These are phyloP conservation scores for Crax fasciolata DNA, from an alignment of 2,797 vertebrate genomes.

Conservation along the genomic window DNA sequence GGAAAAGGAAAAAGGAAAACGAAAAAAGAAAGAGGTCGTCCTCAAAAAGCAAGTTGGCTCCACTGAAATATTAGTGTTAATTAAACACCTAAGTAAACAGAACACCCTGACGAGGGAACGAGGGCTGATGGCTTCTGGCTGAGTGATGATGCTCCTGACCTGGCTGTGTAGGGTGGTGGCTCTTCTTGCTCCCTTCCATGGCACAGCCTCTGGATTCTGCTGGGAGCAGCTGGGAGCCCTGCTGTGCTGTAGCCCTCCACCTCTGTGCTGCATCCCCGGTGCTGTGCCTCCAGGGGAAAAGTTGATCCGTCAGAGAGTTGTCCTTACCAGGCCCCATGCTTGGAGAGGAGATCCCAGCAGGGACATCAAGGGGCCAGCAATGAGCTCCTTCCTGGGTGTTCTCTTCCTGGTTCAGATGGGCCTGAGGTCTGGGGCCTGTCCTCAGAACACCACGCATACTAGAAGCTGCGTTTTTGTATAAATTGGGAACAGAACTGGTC, in stretches of 20 bases:
- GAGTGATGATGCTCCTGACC: not conserved
- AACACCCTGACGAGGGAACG: not conserved
- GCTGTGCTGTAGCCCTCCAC: not conserved
- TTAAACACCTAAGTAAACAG: not conserved
- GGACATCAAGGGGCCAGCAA: not conserved
- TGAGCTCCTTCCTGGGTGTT: not conserved
- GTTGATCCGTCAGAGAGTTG: not conserved
- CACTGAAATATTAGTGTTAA: not conserved
- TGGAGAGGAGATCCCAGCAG: not conserved
- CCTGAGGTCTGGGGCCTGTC: not conserved
- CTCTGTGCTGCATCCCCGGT: not conserved
- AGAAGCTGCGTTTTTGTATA: constrained; percentile 2
- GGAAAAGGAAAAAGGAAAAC: not conserved
- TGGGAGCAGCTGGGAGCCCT: not conserved
- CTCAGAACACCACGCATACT: not conserved
- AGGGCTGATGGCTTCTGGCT: not conserved
- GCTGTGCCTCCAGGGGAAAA: not conserved
- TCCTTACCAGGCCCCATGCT: not conserved
- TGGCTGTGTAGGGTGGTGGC: not conserved
- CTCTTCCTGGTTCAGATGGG: not conserved
- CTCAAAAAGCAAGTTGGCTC: not conserved
- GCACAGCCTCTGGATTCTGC: not conserved
- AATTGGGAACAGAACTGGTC: constrained; percentile 17
- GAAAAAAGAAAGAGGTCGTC: fast-evolving
- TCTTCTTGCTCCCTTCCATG: not conserved